phyloP scores from a whole-genome alignment of 2,797 vertebrate genomes.

The Lophotriccus pileatus region DNA sequence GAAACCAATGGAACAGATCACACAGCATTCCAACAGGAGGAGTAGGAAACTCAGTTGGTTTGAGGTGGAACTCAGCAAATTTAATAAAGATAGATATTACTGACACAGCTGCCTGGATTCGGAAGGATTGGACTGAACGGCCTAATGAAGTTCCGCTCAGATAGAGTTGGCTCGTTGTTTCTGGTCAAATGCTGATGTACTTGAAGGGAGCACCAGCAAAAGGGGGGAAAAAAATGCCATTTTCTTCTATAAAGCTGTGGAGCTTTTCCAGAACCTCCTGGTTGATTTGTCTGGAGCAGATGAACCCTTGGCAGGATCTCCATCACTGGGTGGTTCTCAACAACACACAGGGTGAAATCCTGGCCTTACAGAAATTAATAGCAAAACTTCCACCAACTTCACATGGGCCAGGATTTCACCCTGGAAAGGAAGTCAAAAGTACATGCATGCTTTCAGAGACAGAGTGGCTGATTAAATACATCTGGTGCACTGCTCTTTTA shows the following conservation, averaged over 20 bases:
- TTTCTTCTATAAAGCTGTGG: background rate
- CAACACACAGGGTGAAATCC: background rate
- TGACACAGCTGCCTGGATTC: background rate
- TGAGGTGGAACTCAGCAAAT: background rate
- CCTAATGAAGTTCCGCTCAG: background rate
- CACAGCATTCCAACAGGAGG: background rate
- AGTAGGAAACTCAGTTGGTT: background rate
- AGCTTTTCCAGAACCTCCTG: background rate
- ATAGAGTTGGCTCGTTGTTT: background rate
- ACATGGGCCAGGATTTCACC: background rate
- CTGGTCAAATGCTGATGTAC: background rate
- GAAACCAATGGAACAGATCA: background rate
- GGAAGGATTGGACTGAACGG: background rate
- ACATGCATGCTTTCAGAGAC: background rate
- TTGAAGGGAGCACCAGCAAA: background rate
- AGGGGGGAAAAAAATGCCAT: background rate
- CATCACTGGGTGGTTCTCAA: background rate
- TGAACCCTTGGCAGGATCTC: background rate
- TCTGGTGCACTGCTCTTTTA: conserved; percentile 17
- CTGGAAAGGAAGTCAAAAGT: conserved; percentile 40
- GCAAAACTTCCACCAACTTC: no score
- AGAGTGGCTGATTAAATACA: conserved; percentile 14
- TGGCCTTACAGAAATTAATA: background rate
- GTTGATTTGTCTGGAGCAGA: background rate
- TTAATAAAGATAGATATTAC: background rate